These are phyloP conservation scores for Anarsia innoxiella DNA, from an alignment of 2,888 invertebrate genomes.

Conservation along the genomic window DNA sequence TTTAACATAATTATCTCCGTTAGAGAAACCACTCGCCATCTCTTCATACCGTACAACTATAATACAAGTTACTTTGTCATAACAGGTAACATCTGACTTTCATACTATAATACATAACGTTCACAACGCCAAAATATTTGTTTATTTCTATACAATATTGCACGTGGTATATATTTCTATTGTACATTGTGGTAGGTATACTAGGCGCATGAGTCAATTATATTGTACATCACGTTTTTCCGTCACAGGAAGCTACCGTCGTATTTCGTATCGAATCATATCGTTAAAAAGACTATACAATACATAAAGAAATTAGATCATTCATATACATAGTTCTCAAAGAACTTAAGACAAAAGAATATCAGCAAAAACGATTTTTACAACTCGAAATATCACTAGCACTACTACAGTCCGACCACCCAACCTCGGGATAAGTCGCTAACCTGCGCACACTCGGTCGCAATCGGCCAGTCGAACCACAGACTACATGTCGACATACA, in stretches of 20 bases:
- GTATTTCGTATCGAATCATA: conserved; percentile 46
- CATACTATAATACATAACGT: conserved; percentile 72
- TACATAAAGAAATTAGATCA: conserved; percentile 43
- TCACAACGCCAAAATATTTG: conserved; percentile 72
- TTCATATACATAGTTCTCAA: conserved; percentile 41
- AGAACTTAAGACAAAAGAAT: conserved; percentile 33
- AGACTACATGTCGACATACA: conserved; percentile 30
- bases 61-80: conserved; percentile 72
- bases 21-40: conserved; percentile 43
- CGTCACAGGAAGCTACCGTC: conserved; percentile 58
- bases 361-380: conserved; percentile 49
- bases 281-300: conserved; percentile 41
- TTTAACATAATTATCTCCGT: conserved; percentile 45
- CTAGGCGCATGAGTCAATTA: conserved; percentile 50
- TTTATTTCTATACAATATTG: conserved; percentile 73
- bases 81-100: conserved; percentile 76
- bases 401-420: conserved; percentile 44
- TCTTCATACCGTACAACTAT: conserved; percentile 52
- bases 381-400: conserved; percentile 64
- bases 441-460: conserved; percentile 12
- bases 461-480: conserved; percentile 10
- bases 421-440: background rate
- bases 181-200: conserved; percentile 54
- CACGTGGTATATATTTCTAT: conserved; percentile 66
- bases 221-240: conserved; percentile 48